A percentile compares a stretch with the other conserved stretches of the same genome.
Evolutionary conservation across 1,140 invertebrate genomes (phyloP).

Genomic region (Danaus melanippus): DNA sequence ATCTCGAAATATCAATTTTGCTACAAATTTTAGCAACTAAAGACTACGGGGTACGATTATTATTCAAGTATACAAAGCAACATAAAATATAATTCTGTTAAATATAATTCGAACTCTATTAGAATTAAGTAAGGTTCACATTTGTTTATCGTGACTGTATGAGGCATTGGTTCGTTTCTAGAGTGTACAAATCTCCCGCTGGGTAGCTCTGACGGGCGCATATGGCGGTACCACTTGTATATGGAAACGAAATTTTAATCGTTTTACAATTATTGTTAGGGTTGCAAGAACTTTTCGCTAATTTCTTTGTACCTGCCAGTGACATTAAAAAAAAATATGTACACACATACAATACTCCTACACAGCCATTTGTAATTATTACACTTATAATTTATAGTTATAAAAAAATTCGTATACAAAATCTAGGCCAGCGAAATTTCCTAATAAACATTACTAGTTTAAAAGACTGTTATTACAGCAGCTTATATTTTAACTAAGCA

Average conservation of each 20-base stretch:
- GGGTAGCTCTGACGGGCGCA: slow-evolving; percentile 26
- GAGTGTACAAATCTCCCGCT: slow-evolving; percentile 24
- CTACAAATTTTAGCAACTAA: slow-evolving; percentile 35
- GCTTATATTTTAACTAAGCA: too few species aligned
- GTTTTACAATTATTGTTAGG: slow-evolving; percentile 27
- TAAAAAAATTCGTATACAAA: too few species aligned
- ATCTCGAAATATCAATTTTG: slow-evolving; percentile 31
- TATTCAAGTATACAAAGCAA: slow-evolving; percentile 7
- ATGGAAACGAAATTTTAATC: slow-evolving; percentile 34
- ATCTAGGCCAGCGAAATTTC: too few species aligned
- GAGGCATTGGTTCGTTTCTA: not conserved
- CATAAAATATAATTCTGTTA: too few species aligned
- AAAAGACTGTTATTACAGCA: too few species aligned
- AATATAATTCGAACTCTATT: too few species aligned
- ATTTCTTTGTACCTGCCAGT: slow-evolving; percentile 21
- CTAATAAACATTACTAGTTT: too few species aligned
- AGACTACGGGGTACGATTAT: slow-evolving; percentile 45
- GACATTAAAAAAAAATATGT: not conserved
- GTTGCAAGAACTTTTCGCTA: slow-evolving; percentile 18
- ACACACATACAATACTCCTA: not conserved
- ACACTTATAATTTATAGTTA: too few species aligned
- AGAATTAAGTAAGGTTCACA: too few species aligned
- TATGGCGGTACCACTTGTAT: slow-evolving; percentile 33
- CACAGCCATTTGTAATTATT: too few species aligned
- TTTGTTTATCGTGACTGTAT: too few species aligned